phyloP scores from a whole-genome alignment of 2,888 invertebrate genomes.

The Chloroclysta siterata region DNA sequence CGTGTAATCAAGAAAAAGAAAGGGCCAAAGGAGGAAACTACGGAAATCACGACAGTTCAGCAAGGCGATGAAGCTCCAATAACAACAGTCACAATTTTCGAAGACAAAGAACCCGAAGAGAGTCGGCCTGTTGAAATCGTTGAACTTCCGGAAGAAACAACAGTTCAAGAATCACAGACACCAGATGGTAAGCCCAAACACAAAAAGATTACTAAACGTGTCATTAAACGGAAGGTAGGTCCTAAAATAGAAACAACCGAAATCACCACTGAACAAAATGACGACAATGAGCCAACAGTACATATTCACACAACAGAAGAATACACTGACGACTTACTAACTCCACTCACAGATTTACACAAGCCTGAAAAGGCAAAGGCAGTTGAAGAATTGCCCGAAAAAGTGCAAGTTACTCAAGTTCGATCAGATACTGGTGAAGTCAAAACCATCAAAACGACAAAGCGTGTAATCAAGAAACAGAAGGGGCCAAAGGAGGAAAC shows the following conservation, averaged over 20 bases:
- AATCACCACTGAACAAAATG: conserved; percentile 10
- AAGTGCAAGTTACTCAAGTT: conserved; percentile 38
- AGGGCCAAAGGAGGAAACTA: conserved; percentile 46
- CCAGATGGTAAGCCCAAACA: conserved; percentile 50
- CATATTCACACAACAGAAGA: conserved; percentile 13
- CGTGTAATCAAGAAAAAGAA: conserved; percentile 48
- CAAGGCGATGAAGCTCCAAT: conserved; percentile 44
- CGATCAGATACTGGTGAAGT: conserved; percentile 53
- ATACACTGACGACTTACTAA: conserved; percentile 15
- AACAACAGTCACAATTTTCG: conserved; percentile 55
- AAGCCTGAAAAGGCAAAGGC: conserved; percentile 33
- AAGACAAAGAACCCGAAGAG: conserved; percentile 20
- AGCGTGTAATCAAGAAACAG: conserved; percentile 46
- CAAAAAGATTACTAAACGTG: conserved; percentile 39
- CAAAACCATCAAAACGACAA: conserved; percentile 59
- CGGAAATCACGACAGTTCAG: conserved; percentile 42
- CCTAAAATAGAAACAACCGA: conserved; percentile 56
- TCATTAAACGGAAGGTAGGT: conserved; percentile 53
- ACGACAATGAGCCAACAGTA: conserved; percentile 4
- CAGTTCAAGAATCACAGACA: conserved; percentile 53
- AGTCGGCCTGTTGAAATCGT: conserved; percentile 30
- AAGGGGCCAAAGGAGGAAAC: conserved; percentile 21
- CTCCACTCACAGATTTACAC: conserved; percentile 35
- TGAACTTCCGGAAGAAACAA: conserved; percentile 43
- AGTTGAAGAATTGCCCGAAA: conserved; percentile 40